Base-by-base conservation (phyloP, 2,797 vertebrate species). In the Poeciliopsis presidionis region DNA sequence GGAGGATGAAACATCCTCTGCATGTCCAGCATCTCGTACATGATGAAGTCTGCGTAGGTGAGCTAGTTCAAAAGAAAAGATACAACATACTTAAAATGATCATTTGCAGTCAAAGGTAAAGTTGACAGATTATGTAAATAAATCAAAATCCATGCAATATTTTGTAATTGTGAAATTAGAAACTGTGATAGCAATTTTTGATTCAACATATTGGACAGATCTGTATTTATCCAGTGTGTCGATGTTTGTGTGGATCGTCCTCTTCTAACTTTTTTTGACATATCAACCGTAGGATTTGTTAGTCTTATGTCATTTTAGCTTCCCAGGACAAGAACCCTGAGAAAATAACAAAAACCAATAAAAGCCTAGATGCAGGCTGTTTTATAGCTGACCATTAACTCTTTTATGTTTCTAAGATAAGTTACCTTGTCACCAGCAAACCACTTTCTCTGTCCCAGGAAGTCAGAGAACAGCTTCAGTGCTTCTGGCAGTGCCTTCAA, bases 1-100 rank as follows among this genome's bases (percentile, higher is more conserved):
- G 87, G 95, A 45, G 96, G 90, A 7, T 97, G 95, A 53, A 98
- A 96, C 92, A 97, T 96, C 49, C 90, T 91, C 92, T 98, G 97
- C 86, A 97, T 96, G 16, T 98, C 97, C 80, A 99, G 91, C 71
- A 98, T 93, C 55, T 99, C 97, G 0, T 98, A 98, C 94, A 97
- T 92, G 7, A 97, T 39, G 81, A 99, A 98, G 91, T 99, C 98
- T 81, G 96, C 97, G 80, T 97, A 99, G 5, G 97, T 98, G 87
- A 99, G 95, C 98, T 99, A 86, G 39, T 67, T n/a, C 13, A 43
- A 67, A 67, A 55, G 49, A 63, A 65, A 20, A 39, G 16, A 65
- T 22, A 36, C 7, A 63, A 65, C 18, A 36, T 65, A 65, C 20
- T 65, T 65, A 39, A 65, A 65, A 39, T 11, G 0, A 9, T 22